These are phyloP conservation scores for Marasmarcha lunaedactyla DNA, from an alignment of 2,888 invertebrate genomes.

Conservation along the genomic window DNA sequence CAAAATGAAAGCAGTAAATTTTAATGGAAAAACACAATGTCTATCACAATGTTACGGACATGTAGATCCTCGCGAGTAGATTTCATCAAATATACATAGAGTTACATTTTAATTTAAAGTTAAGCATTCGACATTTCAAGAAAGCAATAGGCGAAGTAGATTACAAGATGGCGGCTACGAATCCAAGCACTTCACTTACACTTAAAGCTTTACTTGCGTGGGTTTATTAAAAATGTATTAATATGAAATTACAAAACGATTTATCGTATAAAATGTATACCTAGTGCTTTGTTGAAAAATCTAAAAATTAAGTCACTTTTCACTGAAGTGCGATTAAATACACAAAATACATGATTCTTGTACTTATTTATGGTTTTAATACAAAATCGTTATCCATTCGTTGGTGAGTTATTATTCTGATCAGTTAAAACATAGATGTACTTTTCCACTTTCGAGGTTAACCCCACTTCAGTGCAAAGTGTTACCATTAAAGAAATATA, in stretches of 20 bases:
- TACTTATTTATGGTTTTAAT: no score
- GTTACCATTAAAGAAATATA: conserved; percentile 56
- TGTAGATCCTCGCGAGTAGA: conserved; percentile 52
- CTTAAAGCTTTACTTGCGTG: conserved; percentile 14
- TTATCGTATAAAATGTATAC: conserved; percentile 20
- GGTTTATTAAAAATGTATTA: no score
- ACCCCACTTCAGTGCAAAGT: conserved; percentile 12
- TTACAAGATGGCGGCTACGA: no score
- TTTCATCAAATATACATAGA: conserved; percentile 66
- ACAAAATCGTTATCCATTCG: no score
- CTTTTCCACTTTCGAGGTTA: conserved; percentile 12
- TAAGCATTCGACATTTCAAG: conserved; percentile 50
- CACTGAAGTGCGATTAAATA: conserved; percentile 57
- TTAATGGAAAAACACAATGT: conserved; percentile 61
- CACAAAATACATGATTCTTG: no score
- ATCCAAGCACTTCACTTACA: conserved; percentile 9
- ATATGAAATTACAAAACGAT: conserved; percentile 41
- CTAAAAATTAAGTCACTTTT: conserved; percentile 35
- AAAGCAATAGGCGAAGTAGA: conserved; percentile 50
- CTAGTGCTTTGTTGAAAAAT: conserved; percentile 59
- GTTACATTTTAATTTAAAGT: conserved; percentile 56
- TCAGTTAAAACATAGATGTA: conserved; percentile 41
- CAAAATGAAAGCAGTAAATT: conserved; percentile 49
- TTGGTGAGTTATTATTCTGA: no score
- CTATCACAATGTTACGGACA: conserved; percentile 68